A percentile compares a stretch with the other conserved stretches of the same genome.
These are phyloP conservation scores for Ecliptopera silaceata DNA, from an alignment of 2,888 invertebrate species.

Conservation along the genomic window DNA sequence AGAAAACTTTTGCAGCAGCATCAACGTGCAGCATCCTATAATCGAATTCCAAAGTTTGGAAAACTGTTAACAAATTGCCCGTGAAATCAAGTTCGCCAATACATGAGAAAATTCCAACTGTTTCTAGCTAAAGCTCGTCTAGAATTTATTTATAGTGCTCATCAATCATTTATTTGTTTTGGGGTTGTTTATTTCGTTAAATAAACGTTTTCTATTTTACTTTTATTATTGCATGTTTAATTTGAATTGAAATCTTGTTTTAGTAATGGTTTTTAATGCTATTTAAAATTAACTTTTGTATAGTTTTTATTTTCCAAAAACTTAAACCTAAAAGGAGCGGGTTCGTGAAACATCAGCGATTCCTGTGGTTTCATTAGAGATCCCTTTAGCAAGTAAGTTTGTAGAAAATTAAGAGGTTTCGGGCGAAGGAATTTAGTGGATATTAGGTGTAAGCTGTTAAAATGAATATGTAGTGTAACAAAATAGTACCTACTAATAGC, in stretches of 20 bases:
- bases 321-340: slow-evolving; percentile 21
- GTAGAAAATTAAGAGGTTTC: slow-evolving; percentile 1
- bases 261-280: no score
- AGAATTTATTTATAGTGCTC: not conserved
- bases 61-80: slow-evolving; percentile 26
- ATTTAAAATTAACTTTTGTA: no score
- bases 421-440: not conserved
- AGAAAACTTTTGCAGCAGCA: no score
- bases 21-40: no score
- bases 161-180: not conserved
- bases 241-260: no score
- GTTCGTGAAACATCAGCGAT: slow-evolving; percentile 29
- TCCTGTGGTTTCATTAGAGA: slow-evolving; percentile 29
- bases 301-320: slow-evolving; percentile 14
- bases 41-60: not conserved
- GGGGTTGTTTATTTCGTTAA: no score
- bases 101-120: slow-evolving; percentile 11
- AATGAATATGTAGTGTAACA: no score
- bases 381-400: slow-evolving; percentile 17
- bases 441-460: not conserved
- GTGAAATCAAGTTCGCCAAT: slow-evolving; percentile 28
- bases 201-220: no score
- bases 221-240: no score
- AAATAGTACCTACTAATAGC: no score
- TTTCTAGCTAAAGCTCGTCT: slow-evolving; percentile 5